Conservation (phyloP, 2,888 invertebrate species). For the Platerodrilus igneus region DNA sequence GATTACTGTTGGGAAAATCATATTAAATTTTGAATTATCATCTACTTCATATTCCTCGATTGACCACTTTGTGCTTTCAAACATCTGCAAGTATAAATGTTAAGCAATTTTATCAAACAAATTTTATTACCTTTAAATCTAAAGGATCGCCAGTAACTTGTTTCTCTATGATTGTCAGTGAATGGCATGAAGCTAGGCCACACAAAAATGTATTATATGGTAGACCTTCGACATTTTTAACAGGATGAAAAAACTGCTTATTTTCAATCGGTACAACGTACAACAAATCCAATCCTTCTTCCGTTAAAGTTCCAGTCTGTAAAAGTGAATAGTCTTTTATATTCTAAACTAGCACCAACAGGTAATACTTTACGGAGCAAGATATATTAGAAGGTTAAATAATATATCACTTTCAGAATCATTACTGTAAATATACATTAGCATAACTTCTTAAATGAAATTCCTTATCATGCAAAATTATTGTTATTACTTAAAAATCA, state of each 20-base stretch:
- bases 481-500: no score
- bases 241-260: conserved; percentile 47
- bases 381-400: no score
- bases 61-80: conserved; percentile 88
- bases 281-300: conserved; percentile 94
- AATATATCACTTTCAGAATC: no score
- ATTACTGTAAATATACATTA: no score
- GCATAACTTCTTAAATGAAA: no score
- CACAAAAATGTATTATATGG: conserved; percentile 48
- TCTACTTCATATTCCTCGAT: conserved; percentile 83
- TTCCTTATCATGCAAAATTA: no score
- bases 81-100: conserved; percentile 65
- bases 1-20: conserved; percentile 83
- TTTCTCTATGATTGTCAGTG: conserved; percentile 84
- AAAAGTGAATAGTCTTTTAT: conserved; percentile 32
- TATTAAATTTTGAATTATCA: conserved; percentile 79
- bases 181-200: conserved; percentile 91
- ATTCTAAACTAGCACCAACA: conserved; percentile 1
- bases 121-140: conserved; percentile 68
- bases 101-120: neutral
- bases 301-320: conserved; percentile 92
- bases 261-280: conserved; percentile 71
- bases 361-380: no score
- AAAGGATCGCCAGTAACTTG: conserved; percentile 89
- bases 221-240: conserved; percentile 49